Evolutionary conservation across 2,888 invertebrate genomes (phyloP), one percentile per base, ranked within the genome.

Genomic region (Acanthosoma haemorrhoidale): DNA sequence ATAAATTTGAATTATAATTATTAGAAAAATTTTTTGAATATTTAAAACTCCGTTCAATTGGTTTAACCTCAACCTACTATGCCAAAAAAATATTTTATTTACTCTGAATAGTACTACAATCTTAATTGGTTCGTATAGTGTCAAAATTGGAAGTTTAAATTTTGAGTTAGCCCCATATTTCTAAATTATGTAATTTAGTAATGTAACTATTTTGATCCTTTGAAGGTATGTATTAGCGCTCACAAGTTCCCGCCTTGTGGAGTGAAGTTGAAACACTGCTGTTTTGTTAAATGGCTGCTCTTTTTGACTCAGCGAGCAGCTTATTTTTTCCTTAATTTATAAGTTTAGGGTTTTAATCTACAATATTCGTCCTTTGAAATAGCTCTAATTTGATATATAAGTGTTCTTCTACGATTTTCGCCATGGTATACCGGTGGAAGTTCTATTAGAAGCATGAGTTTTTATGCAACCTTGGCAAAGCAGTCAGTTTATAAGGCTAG

Each of bases 201-300:
- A 51, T 51, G 51, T 51, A 51, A 25, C 51, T 51, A 51, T 51
- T 25, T 51, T 25, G 51, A 51, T 21, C 25, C 29, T 5, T 25
- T 5, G n/a, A 25, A 25, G 51, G 51, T 51, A 25, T 25, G 51
- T 51, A 51, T 13, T 25, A 51, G 21, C 29, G 51, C 5, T 51
- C 13, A 51, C 51, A 13, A 25, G 25, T 64, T 64, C 64, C 64
- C 64, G 64, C 64, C 41, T 64, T 64, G 64, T 29, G 64, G 39
- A 18, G 6, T 38, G 15, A 21, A 41, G 39, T 64, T 64, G 64
- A 64, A 64, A 64, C 64, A 41, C 64, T 61, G 38, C 34, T 41
- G 64, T 64, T 64, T 39, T 39, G 41, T 64, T 64, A 38, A 64
- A 64, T 64, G 64, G 64, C 64, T 64, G 64, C 64, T 64, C 64